phyloP scores from a whole-genome alignment of 2,113 vertebrate species.

The Oreamnos americanus region DNA sequence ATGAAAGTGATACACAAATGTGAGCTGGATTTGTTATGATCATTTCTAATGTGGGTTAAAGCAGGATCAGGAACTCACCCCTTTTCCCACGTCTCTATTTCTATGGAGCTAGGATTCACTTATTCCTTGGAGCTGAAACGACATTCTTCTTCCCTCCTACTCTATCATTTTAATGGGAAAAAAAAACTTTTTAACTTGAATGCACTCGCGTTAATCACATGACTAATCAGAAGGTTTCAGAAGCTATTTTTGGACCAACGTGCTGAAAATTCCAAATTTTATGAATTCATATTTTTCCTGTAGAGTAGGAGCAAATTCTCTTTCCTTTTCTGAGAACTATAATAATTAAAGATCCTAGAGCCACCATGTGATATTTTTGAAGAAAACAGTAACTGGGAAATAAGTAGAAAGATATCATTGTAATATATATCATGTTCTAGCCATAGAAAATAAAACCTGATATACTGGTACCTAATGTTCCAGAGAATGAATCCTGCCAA shows the following conservation, averaged over 20 bases:
- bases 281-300: not conserved
- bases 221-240: not conserved
- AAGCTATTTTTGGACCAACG: not conserved
- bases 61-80: not conserved
- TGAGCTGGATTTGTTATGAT: not conserved
- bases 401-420: not conserved
- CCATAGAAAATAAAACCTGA: constrained; percentile 13
- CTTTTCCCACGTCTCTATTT: not conserved
- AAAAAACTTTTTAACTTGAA: not conserved
- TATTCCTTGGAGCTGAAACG: not conserved
- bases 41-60: not conserved
- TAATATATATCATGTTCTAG: not conserved
- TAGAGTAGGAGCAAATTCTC: not conserved
- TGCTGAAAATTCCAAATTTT: not conserved
- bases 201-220: not conserved
- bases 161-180: not conserved
- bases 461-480: not conserved
- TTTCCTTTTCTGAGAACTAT: not conserved
- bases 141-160: not conserved
- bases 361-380: not conserved
- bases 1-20: not conserved
- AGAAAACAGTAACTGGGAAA: not conserved
- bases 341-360: not conserved
- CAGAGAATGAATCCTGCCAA: constrained; percentile 1
- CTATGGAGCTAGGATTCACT: not conserved